phyloP scores from a whole-genome alignment of 2,797 vertebrate genomes.

The Acridotheres tristis region DNA sequence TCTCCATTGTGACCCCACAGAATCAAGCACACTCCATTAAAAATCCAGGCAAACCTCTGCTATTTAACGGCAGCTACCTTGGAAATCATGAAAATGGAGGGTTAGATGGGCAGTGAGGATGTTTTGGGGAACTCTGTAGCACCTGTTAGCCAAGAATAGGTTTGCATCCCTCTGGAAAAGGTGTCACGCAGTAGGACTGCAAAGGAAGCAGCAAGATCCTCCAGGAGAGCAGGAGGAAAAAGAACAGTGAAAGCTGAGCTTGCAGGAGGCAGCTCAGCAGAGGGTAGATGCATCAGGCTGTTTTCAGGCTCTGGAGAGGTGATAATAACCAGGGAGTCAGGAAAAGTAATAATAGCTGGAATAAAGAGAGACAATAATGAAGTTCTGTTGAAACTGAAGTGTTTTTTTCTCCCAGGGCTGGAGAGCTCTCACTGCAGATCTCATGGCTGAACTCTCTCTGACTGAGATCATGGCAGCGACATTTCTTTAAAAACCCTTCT shows the following conservation, averaged over 20 bases:
- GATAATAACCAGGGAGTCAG: neutral
- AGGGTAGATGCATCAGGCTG: neutral
- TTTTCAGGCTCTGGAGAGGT: neutral
- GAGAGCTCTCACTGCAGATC: neutral
- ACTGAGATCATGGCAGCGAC: neutral
- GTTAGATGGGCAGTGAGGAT: neutral
- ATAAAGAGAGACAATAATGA: neutral
- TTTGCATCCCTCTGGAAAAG: neutral
- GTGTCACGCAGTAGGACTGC: rapidly evolving
- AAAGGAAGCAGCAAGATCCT: neutral
- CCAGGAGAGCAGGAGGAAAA: neutral
- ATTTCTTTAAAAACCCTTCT: neutral
- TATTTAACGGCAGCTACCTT: neutral
- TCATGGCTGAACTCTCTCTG: neutral
- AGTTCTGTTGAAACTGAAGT: neutral
- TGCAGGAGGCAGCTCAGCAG: neutral
- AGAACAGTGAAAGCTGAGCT: neutral
- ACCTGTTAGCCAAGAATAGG: neutral
- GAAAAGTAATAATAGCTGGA: neutral
- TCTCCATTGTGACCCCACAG: neutral
- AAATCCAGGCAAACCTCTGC: neutral
- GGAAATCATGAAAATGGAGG: neutral
- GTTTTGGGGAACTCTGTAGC: neutral
- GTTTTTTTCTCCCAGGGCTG: neutral
- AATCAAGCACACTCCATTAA: rapidly evolving